phyloP scores from a whole-genome alignment of 35 echinoderm and acorn worm species.

The Heliocidaris tuberculata region DNA sequence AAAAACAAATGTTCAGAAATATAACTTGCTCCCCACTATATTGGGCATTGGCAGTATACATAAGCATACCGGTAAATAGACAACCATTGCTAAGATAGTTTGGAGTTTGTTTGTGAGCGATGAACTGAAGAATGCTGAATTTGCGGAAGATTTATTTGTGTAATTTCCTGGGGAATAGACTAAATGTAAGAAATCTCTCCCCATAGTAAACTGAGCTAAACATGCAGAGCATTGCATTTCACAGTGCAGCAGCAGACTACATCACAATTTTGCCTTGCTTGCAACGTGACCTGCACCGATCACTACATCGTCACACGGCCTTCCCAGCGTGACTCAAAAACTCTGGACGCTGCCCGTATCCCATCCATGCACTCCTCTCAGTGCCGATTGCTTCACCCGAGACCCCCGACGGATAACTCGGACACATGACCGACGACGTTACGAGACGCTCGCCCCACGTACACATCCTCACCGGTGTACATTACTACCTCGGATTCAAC shows the following conservation, averaged over 20 bases:
- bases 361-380: neutral
- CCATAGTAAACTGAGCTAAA: neutral
- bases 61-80: neutral
- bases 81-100: no score
- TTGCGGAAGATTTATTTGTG: neutral
- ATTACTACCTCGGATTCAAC: neutral
- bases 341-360: neutral
- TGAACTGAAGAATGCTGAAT: neutral
- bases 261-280: neutral
- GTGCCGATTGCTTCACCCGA: neutral
- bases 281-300: no score
- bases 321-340: neutral
- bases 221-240: neutral
- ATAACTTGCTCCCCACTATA: neutral
- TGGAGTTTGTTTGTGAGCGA: no score
- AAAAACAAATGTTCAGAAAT: neutral
- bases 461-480: neutral
- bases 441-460: neutral
- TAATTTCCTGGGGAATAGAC: neutral
- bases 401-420: neutral
- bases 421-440: constrained; percentile 6
- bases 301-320: neutral
- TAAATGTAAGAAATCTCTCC: neutral
- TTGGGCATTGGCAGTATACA: neutral
- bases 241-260: neutral